phyloP scores from a whole-genome alignment of 2,113 vertebrate genomes.

The Ptilonorhynchus violaceus region DNA sequence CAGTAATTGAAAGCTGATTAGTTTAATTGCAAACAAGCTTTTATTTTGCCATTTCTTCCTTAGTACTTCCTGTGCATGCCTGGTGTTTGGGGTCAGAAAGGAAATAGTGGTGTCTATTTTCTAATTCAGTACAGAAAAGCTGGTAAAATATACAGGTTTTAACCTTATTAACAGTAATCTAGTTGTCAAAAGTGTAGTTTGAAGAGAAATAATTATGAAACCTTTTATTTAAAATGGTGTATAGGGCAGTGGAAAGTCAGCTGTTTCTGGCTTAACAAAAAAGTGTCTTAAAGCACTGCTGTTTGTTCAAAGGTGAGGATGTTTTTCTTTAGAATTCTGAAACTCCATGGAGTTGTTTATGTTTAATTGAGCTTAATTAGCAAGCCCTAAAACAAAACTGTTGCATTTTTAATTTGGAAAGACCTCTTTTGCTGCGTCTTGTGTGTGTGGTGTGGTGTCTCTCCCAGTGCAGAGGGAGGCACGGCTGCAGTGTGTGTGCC shows the following conservation, averaged over 20 bases:
- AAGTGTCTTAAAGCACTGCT: constrained; percentile 29
- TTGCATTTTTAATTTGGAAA: neutral
- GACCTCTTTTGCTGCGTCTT: neutral
- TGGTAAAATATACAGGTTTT: constrained; percentile 24
- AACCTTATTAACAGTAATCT: constrained; percentile 51
- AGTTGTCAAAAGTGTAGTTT: constrained; percentile 38
- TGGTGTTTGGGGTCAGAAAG: constrained; percentile 37
- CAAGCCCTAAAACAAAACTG: neutral
- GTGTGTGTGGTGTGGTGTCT: neutral
- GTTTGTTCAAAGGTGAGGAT: constrained; percentile 25
- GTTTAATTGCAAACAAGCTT: constrained; percentile 55
- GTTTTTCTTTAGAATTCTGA: constrained; percentile 49
- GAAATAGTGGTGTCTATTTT: constrained; percentile 38
- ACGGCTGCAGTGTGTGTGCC: accelerated
- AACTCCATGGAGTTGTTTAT: constrained; percentile 19
- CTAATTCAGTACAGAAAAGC: constrained; percentile 33
- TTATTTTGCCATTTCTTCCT: constrained; percentile 4
- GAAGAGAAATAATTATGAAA: constrained; percentile 33
- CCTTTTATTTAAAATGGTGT: constrained; percentile 49
- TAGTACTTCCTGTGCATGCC: neutral
- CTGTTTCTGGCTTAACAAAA: constrained; percentile 40
- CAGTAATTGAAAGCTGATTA: constrained; percentile 57
- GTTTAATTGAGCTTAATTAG: constrained; percentile 53
- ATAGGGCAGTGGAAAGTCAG: neutral
- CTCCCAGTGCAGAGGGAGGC: accelerated